Base-by-base conservation (phyloP, 2,113 vertebrate genomes). In the Xerus inauris region DNA sequence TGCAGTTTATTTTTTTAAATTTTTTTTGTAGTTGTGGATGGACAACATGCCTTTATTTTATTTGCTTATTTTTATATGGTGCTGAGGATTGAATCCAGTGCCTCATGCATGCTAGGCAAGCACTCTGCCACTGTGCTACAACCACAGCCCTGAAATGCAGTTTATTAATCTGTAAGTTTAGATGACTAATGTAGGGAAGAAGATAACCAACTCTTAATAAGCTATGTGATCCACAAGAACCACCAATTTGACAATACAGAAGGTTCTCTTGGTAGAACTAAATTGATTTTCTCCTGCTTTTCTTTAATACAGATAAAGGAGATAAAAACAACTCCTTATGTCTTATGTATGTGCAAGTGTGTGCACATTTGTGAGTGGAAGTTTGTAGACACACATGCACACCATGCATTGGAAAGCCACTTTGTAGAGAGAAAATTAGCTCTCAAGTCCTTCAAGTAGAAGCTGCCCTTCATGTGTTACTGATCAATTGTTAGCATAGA, bases 241-340 rank as follows among this genome's bases (percentile, higher is more conserved):
- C 6, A 64, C 45, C 45, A 67, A 19, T 11, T 40, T 49, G 24
- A 19, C 19, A 85, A 77, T 19, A 30, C 0, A 77, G 22, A 76
- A 89, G 19, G 64, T 94, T 94, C 71, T 89, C 30, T 49, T 86
- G 28, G 6, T 28, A 93, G 49, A 95, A 80, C 8, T 64, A 28
- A 80, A 87, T 10, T 59, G 47, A 5, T 76, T 89, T 91, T 76
- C 72, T 71, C 45, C 28, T 86, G 47, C 54, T 86, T 81, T 93
- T 75, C 76, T 84, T 94, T 72, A 94, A 76, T 35, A 95, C 64
- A 13, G 40, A 95, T 91, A 97, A 79, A 93, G 51, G 35, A 0
- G 26, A 75, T 0, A 30, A 84, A 72, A 83, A 91, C 30, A 96
- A 45, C 9, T 95, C 89, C 42, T 35, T 85, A 42, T 94, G 84